A percentile compares a stretch with the other conserved stretches of the same genome.
Conservation (phyloP, 2,113 vertebrate genomes). For the Tachysurus fulvidraco region DNA sequence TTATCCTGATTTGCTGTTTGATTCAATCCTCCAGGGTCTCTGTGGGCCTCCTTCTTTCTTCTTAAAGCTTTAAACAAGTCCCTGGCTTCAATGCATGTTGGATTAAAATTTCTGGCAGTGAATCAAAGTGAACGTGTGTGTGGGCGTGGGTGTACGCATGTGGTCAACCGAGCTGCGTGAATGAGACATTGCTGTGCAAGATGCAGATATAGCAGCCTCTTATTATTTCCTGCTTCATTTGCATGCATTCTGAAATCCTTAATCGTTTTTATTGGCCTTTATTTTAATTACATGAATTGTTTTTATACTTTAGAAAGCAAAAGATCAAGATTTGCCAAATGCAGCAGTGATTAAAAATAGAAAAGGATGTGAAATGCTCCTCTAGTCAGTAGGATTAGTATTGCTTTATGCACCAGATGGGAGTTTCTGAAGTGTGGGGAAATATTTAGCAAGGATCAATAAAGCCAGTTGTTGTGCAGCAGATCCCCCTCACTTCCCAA, state of each 20-base stretch:
- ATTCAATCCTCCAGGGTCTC: constrained; percentile 21
- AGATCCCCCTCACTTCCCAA: background rate
- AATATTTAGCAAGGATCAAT: constrained; percentile 50
- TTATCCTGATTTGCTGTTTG: constrained; percentile 12
- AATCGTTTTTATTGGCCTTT: background rate
- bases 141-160: background rate
- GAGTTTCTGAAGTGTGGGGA: background rate
- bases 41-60: background rate
- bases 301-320: background rate
- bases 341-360: background rate
- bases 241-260: background rate
- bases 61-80: constrained; percentile 35
- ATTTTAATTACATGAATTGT: too few relatives aligned
- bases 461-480: constrained; percentile 26
- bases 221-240: background rate
- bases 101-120: constrained; percentile 29
- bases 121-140: constrained; percentile 2
- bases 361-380: background rate
- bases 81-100: constrained; percentile 1
- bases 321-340: background rate
- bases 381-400: background rate
- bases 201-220: background rate
- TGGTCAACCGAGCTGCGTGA: constrained; percentile 13
- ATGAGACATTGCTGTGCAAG: background rate
- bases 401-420: background rate